Base-by-base conservation (phyloP, 2,888 invertebrate genomes). In the Hypercompe scribonia region DNA sequence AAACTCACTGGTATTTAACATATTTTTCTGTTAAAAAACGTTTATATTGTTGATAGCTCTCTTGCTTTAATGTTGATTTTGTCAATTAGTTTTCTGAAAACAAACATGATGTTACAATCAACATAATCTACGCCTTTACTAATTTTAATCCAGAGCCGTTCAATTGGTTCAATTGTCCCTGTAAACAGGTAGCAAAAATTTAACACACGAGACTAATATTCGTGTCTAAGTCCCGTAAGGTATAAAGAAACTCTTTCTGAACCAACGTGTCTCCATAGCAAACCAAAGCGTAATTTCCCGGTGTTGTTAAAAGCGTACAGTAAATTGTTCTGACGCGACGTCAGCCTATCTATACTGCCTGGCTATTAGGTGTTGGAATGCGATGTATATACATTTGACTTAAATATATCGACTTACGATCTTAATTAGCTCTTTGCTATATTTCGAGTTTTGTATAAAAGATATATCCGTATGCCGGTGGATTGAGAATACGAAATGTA, bases 311-410 rank as follows among this genome's bases (percentile, higher is more conserved):
- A 79, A 71, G 68, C 72, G 63, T 72, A 72, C 79, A 70, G 82
- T 86, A 84, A 80, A 85, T 85, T 85, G 58, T 77, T 74, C 74
- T 74, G 79, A 84, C 77, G 61, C 75, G 76, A 74, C 81, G 77
- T 78, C 76, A 77, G 76, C 73, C 42, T 75, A 74, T 74, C 81
- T 73, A n/a, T 58, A 61, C 71, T 70, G 67, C 63, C 61, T 74
- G 63, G 61, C 75, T 76, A 83, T 80, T 78, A 78, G 71, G 46
- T 61, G 78, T 80, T n/a, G 72, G 68, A 76, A 78, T 80, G 74
- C 71, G 70, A 61, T 74, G 64, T 68, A 68, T 75, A 31, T 65
- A 42, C 1, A 68, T 24, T 21, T 21, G 13, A 28, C 34, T 58
- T 15, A 58, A 36, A 36, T 36, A 54, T 68, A 54, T 58, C 36